A percentile compares a stretch with the other conserved stretches of the same genome.
Conservation (phyloP, 1,140 invertebrate genomes). For the Cecropterus lyciades region DNA sequence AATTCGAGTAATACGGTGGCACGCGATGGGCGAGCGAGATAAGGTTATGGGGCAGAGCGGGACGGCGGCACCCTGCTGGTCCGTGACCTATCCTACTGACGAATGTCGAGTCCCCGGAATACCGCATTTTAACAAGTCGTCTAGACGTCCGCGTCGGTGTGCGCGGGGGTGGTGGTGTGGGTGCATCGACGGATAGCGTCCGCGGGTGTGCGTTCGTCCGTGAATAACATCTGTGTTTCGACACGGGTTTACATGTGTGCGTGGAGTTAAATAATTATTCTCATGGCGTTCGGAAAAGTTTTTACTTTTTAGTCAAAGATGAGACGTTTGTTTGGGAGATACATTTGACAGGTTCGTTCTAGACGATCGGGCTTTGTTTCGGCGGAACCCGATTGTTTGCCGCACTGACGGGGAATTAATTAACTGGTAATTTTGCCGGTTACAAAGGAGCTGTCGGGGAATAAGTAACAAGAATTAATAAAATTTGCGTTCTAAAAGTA, state of each 20-base stretch:
- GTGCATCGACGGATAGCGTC: constrained; percentile 37
- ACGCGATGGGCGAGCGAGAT: constrained; percentile 50
- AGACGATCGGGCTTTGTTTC: constrained; percentile 16
- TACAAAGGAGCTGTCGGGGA: constrained; percentile 16
- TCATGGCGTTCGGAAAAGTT: constrained; percentile 44
- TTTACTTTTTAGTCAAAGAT: constrained; percentile 39
- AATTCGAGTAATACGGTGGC: constrained; percentile 39
- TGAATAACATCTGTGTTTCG: constrained; percentile 42
- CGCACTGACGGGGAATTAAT: constrained; percentile 22
- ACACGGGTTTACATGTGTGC: constrained; percentile 45
- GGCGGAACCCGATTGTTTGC: constrained; percentile 5
- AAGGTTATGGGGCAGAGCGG: constrained; percentile 49
- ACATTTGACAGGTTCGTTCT: constrained; percentile 6
- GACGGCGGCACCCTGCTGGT: constrained; percentile 63
- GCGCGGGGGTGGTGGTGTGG: constrained; percentile 43
- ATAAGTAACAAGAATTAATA: constrained; percentile 9
- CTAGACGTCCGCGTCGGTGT: constrained; percentile 71
- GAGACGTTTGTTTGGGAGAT: constrained; percentile 34
- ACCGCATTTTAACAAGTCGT: constrained; percentile 78
- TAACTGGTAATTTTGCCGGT: constrained; percentile 13
- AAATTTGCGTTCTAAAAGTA: not conserved
- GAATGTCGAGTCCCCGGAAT: constrained; percentile 81
- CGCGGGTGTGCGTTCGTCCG: constrained; percentile 47
- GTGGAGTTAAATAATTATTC: constrained; percentile 48
- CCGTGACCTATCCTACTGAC: constrained; percentile 83